Evolutionary conservation across 2,113 vertebrate genomes (phyloP).

Genomic region (Pomatorhinus ruficollis): DNA sequence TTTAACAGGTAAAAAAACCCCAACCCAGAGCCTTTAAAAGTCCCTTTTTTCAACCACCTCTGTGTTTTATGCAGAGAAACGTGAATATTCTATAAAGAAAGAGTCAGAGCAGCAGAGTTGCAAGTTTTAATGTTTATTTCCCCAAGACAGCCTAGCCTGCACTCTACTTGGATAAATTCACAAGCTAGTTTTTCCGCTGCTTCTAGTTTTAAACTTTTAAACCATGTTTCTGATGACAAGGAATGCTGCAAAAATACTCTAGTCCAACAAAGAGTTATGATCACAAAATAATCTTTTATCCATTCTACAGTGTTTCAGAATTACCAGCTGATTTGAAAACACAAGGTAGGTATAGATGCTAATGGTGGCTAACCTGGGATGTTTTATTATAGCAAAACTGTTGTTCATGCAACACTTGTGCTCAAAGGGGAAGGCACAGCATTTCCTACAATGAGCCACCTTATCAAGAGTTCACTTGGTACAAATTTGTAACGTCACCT

Average conservation of each 20-base stretch:
- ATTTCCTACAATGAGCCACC: slow-evolving; percentile 87
- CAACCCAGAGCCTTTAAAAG: neutral
- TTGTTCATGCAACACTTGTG: slow-evolving; percentile 91
- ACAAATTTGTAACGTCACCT: slow-evolving; percentile 80
- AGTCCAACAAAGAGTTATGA: slow-evolving; percentile 98
- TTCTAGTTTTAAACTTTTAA: slow-evolving; percentile 87
- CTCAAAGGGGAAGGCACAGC: slow-evolving; percentile 87
- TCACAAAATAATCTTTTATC: slow-evolving; percentile 96
- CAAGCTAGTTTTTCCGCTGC: slow-evolving; percentile 87
- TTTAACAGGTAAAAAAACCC: fast-evolving
- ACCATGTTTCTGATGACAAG: slow-evolving; percentile 97
- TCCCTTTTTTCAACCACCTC: fast-evolving
- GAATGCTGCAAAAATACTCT: slow-evolving; percentile 97
- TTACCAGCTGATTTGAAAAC: slow-evolving; percentile 85
- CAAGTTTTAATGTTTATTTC: slow-evolving; percentile 99
- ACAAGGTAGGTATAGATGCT: slow-evolving; percentile 88
- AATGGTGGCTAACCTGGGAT: slow-evolving; percentile 84
- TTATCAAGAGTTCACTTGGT: slow-evolving; percentile 84
- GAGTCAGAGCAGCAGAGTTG: slow-evolving; percentile 58
- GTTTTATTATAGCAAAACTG: slow-evolving; percentile 90
- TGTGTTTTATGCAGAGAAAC: fast-evolving
- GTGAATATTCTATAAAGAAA: neutral
- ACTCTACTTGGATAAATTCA: slow-evolving; percentile 89
- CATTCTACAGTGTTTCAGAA: slow-evolving; percentile 95
- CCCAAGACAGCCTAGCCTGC: slow-evolving; percentile 94